Evolutionary conservation across 2,113 vertebrate genomes (phyloP).

Genomic region (Pan troglodytes): NHGRI_mPanTro3-v2.1_pri NC_072411.2:92231501-92232000

Average conservation of each 20-base stretch:
- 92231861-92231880: neutral
- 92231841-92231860: neutral
- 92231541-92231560: neutral
- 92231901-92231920: neutral
- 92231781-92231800: neutral
- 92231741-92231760: neutral
- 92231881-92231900: neutral
- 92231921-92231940: neutral
- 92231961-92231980: neutral
- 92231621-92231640: neutral
- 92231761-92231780: neutral
- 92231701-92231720: neutral
- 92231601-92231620: neutral
- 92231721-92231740: neutral
- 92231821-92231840: neutral
- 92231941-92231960: neutral
- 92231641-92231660: neutral
- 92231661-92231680: neutral
- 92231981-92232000: neutral
- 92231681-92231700: neutral
- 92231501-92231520: constrained; percentile 5
- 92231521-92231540: constrained; percentile 5
- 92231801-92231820: neutral
- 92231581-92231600: neutral
- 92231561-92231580: constrained; percentile 21